A percentile compares a stretch with the other conserved stretches of the same genome.
phyloP scores from a whole-genome alignment of 1,140 invertebrate species.

The Drosophila lowei region DNA sequence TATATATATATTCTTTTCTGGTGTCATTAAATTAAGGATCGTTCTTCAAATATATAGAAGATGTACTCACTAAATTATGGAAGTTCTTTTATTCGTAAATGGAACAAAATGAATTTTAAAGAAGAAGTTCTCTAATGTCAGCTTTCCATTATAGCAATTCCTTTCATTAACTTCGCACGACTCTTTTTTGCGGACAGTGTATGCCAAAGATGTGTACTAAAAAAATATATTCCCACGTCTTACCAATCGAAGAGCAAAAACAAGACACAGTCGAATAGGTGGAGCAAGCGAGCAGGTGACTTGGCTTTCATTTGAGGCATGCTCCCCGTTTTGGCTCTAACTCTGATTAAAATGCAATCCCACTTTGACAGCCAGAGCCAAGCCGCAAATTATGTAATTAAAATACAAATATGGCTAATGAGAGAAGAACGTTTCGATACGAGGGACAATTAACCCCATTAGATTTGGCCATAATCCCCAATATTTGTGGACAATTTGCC shows the following conservation, averaged over 20 bases:
- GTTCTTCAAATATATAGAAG: no score
- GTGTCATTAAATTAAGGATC: no score
- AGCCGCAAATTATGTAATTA: conserved; percentile 40
- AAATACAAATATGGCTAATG: conserved; percentile 34
- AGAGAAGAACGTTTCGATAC: background rate
- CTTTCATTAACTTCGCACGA: no score
- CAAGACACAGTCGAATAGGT: background rate
- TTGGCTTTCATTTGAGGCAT: conserved; percentile 31
- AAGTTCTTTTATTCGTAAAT: no score
- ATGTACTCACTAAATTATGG: no score
- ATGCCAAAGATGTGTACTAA: conserved; percentile 6
- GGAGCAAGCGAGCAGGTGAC: conserved; percentile 28
- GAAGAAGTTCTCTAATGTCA: no score
- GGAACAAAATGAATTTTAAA: no score
- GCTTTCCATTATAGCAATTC: no score
- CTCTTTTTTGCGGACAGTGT: no score
- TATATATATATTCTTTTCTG: no score
- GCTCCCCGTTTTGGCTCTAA: conserved; percentile 20
- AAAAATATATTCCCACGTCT: conserved; percentile 38
- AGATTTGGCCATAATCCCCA: background rate
- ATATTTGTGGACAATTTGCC: conserved; percentile 58
- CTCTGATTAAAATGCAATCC: conserved; percentile 67
- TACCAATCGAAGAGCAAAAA: background rate
- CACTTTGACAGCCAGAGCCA: conserved; percentile 21
- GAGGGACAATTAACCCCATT: background rate